A percentile compares a stretch with the other conserved stretches of the same genome.
Evolutionary conservation across 37 sponge, comb jelly and placozoan species (phyloP).

Genomic region (Mnemiopsis leidyi): DNA sequence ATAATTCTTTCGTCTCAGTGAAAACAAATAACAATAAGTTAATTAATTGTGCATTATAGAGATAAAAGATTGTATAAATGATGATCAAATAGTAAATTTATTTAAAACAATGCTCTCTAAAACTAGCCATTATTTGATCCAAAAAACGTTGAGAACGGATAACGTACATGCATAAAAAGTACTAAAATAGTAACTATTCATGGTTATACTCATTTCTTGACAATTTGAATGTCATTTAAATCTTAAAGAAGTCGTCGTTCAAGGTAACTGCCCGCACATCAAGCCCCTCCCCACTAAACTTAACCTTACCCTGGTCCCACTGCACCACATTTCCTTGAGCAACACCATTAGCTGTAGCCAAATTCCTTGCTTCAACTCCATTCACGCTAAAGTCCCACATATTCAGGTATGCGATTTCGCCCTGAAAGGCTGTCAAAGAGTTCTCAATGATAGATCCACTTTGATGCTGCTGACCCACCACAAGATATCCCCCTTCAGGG

Average conservation of each 20-base stretch:
- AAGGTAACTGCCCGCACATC: not conserved
- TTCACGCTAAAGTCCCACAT: slow-evolving; percentile 36
- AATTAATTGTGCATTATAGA: too few species aligned
- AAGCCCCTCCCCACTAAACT: not conserved
- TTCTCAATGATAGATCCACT: not conserved
- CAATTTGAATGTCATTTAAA: not conserved
- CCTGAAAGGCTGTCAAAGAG: not conserved
- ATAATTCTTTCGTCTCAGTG: too few species aligned
- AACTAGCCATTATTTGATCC: too few species aligned
- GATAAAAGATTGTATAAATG: too few species aligned
- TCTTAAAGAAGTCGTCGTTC: slow-evolving; percentile 24
- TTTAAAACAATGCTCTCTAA: too few species aligned
- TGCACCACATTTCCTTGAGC: slow-evolving; percentile 1
- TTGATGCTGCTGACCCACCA: not conserved
- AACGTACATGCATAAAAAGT: too few species aligned
- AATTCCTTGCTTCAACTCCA: slow-evolving; percentile 22
- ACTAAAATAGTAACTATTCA: too few species aligned
- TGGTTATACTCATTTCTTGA: too few species aligned
- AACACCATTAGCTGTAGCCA: not conserved
- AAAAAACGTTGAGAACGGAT: too few species aligned
- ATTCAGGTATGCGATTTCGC: slow-evolving; percentile 36
- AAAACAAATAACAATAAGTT: too few species aligned
- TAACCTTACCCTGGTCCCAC: slow-evolving; percentile 31
- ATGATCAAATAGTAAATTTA: too few species aligned
- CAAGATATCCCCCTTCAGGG: slow-evolving; percentile 6